Evolutionary conservation across 1,140 invertebrate genomes (phyloP).

Genomic region (Galleria mellonella): DNA sequence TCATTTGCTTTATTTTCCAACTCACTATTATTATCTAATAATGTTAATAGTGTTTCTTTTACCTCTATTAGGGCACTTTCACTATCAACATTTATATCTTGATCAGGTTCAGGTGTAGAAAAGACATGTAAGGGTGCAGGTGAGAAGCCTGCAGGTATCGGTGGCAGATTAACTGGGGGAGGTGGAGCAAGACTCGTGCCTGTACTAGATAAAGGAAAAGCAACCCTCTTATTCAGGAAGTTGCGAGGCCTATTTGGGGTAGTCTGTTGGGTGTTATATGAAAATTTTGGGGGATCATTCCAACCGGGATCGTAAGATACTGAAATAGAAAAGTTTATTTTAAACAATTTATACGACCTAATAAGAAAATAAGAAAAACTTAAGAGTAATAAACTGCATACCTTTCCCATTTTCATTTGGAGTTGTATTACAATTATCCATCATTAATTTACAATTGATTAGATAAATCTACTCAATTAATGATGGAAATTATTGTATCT

Average conservation of each 20-base stretch:
- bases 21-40: conserved; percentile 52
- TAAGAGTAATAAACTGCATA: conserved; percentile 20
- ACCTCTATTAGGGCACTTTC: conserved; percentile 45
- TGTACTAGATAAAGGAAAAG: conserved; percentile 62
- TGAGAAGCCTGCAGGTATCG: conserved; percentile 22
- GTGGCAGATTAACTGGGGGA: conserved; percentile 32
- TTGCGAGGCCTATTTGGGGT: conserved; percentile 60
- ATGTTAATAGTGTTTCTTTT: conserved; percentile 38
- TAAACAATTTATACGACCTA: too few species aligned
- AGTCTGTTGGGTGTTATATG: conserved; percentile 50
- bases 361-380: too few species aligned
- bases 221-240: conserved; percentile 72
- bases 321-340: conserved; percentile 36
- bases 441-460: too few species aligned
- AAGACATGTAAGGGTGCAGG: conserved; percentile 14
- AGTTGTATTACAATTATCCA: conserved; percentile 34
- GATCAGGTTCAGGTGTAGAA: conserved; percentile 6
- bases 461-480: too few species aligned
- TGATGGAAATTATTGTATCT: too few species aligned
- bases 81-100: conserved; percentile 34
- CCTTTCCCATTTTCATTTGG: conserved; percentile 30
- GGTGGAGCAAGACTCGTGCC: conserved; percentile 14
- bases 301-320: conserved; percentile 70
- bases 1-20: conserved; percentile 59
- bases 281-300: conserved; percentile 75